Percentiles rank a stretch among this genome's conserved stretches.
Evolutionary conservation across 2,888 invertebrate species (phyloP).

Genomic region (Drosophila anomalata): DNA sequence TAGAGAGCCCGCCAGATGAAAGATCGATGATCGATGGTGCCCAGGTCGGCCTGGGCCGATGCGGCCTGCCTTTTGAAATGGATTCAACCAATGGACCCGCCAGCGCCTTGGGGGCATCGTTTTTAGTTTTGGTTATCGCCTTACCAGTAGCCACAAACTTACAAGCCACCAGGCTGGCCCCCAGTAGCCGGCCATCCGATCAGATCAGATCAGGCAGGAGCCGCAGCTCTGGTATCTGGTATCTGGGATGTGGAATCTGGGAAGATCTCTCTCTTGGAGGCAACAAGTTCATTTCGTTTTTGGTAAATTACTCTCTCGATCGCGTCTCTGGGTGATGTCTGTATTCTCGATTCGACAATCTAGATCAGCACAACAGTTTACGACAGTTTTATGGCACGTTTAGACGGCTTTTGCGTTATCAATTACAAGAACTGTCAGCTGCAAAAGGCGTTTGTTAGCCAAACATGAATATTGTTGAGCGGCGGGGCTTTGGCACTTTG

Average conservation of each 20-base stretch:
- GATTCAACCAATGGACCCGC: constrained; percentile 58
- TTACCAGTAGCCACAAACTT: constrained; percentile 60
- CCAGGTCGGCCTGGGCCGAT: constrained; percentile 53
- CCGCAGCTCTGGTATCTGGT: constrained; percentile 25
- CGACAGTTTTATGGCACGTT: constrained; percentile 76
- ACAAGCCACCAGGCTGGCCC: constrained; percentile 7
- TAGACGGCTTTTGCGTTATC: constrained; percentile 57
- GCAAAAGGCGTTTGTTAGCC: constrained; percentile 27
- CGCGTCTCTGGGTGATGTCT: constrained; percentile 68
- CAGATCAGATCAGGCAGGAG: constrained; percentile 29
- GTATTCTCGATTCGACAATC: constrained; percentile 79
- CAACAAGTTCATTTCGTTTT: constrained; percentile 77
- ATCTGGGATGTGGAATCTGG: constrained; percentile 37
- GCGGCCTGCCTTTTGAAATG: constrained; percentile 70
- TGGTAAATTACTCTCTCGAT: constrained; percentile 68
- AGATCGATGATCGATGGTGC: constrained; percentile 77
- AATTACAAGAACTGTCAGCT: constrained; percentile 63
- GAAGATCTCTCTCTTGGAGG: constrained; percentile 42
- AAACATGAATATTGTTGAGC: constrained; percentile 24
- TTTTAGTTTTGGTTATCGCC: constrained; percentile 67
- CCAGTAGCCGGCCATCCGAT: constrained; percentile 11
- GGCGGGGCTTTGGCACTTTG: constrained; percentile 9
- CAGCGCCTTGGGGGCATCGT: constrained; percentile 73
- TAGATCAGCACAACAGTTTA: constrained; percentile 68
- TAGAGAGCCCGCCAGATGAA: constrained; percentile 68